phyloP scores from a whole-genome alignment of 2,888 invertebrate species.

The Helleia helle region DNA sequence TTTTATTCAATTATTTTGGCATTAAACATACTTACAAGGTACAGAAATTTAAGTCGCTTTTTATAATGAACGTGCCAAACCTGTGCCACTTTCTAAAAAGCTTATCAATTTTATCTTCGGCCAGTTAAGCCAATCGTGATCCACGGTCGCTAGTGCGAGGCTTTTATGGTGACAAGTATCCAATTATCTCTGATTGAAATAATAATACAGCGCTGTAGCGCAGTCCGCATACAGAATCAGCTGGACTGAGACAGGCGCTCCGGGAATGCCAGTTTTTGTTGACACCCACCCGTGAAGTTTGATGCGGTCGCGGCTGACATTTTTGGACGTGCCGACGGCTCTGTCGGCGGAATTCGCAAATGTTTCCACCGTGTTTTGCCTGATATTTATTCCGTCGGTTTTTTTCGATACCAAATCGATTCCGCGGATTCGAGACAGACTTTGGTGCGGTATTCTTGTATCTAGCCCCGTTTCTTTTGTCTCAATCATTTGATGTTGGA shows the following conservation, averaged over 20 bases:
- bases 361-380: slow-evolving; percentile 53
- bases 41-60: too few species aligned
- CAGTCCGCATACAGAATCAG: slow-evolving; percentile 41
- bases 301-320: slow-evolving; percentile 40
- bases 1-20: too few species aligned
- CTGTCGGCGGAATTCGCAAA: slow-evolving; percentile 39
- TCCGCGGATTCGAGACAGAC: slow-evolving; percentile 45
- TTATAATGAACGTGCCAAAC: not conserved
- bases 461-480: slow-evolving; percentile 36
- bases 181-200: slow-evolving; percentile 66
- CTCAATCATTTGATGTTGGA: slow-evolving; percentile 44
- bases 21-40: too few species aligned
- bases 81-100: slow-evolving; percentile 3
- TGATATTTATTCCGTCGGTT: slow-evolving; percentile 50
- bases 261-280: slow-evolving; percentile 39
- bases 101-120: slow-evolving; percentile 1
- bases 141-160: slow-evolving; percentile 19
- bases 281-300: slow-evolving; percentile 55
- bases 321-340: slow-evolving; percentile 42
- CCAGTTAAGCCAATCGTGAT: not conserved
- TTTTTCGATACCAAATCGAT: slow-evolving; percentile 44
- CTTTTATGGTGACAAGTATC: slow-evolving; percentile 60
- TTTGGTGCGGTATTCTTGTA: slow-evolving; percentile 31
- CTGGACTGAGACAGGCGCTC: slow-evolving; percentile 13
- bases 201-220: slow-evolving; percentile 51